These are phyloP conservation scores for Ectemnius lituratus DNA, from an alignment of 2,888 invertebrate genomes.

Conservation along the genomic window DNA sequence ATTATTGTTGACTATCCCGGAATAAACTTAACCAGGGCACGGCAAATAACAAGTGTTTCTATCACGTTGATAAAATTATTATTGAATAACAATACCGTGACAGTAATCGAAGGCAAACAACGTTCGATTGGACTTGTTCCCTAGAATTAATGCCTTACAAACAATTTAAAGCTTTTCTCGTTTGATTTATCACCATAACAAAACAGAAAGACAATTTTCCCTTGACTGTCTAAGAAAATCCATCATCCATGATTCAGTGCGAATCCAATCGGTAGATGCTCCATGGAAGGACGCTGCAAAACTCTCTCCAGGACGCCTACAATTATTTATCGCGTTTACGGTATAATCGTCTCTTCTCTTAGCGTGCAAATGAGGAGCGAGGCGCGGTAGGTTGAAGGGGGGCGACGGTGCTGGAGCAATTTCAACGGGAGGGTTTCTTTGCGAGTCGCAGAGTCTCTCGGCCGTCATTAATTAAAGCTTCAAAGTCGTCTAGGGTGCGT, in stretches of 20 bases:
- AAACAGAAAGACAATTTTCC: background rate
- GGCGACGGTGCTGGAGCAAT: slow-evolving; percentile 46
- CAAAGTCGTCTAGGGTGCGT: slow-evolving; percentile 64
- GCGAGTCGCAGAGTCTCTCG: slow-evolving; percentile 32
- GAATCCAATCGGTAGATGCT: slow-evolving; percentile 47
- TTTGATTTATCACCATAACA: no score
- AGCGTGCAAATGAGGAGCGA: slow-evolving; percentile 48
- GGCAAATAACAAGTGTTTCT: no score
- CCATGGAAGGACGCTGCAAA: slow-evolving; percentile 15
- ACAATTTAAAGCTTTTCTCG: no score
- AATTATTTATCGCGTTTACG: slow-evolving; percentile 56
- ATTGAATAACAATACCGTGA: no score
- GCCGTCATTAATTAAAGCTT: slow-evolving; percentile 71
- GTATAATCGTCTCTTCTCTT: slow-evolving; percentile 27
- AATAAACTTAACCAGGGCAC: no score
- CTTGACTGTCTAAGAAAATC: background rate
- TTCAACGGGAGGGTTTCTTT: slow-evolving; percentile 52
- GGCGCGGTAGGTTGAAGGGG: background rate
- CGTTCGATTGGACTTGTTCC: no score
- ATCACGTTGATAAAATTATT: no score
- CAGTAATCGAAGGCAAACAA: no score
- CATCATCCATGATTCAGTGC: slow-evolving; percentile 17
- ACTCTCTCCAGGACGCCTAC: slow-evolving; percentile 50
- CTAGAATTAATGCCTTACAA: no score
- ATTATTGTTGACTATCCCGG: no score